Conservation (phyloP, 1,140 invertebrate species). For the Phymorhynchus buccinoides region DNA sequence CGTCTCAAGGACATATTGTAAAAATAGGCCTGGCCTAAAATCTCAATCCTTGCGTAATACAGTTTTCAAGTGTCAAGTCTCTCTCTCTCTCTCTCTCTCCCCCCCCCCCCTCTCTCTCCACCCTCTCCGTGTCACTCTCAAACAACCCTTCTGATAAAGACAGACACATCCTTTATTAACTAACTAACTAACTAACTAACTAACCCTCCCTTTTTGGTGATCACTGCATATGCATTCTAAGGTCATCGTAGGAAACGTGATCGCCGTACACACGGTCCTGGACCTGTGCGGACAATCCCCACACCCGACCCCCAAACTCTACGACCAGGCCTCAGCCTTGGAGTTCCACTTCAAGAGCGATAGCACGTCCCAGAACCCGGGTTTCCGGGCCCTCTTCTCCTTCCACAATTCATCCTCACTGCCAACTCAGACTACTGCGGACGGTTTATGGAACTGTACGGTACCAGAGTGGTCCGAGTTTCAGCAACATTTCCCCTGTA, state of each 20-base stretch:
- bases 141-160: no score
- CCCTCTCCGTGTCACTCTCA: no score
- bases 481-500: constrained; percentile 28
- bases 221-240: no score
- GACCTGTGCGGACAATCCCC: not conserved
- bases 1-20: no score
- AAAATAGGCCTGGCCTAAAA: no score
- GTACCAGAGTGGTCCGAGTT: constrained; percentile 19
- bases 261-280: not conserved
- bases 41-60: no score
- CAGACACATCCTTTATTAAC: no score
- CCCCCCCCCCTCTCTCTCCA: no score
- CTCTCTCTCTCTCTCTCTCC: no score
- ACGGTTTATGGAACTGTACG: constrained; percentile 26
- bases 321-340: not conserved
- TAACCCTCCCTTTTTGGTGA: no score
- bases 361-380: not conserved
- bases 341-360: not conserved
- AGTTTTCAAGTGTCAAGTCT: no score
- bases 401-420: not conserved
- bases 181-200: no score
- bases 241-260: not conserved
- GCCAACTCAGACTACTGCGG: not conserved
- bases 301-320: not conserved
- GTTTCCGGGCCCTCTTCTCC: constrained; percentile 1